Percentiles rank a stretch among this genome's conserved stretches.
These are phyloP conservation scores for Etheostoma cragini DNA, from an alignment of 2,113 vertebrate species.

Conservation along the genomic window DNA sequence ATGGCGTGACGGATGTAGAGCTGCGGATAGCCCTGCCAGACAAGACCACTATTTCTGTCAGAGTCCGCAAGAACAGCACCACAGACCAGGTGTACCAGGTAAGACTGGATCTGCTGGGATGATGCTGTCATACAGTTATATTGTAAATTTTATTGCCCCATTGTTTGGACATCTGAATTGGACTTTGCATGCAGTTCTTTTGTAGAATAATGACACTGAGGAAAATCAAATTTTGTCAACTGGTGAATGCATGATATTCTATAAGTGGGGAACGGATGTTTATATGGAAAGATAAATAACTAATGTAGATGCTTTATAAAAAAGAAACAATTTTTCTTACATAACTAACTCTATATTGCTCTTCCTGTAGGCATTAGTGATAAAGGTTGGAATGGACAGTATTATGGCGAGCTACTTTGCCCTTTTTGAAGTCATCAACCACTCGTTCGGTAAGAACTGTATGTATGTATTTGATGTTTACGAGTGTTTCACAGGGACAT, in stretches of 20 bases:
- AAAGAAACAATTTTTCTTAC: background rate
- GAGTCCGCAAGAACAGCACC: constrained; percentile 98
- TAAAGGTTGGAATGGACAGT: constrained; percentile 96
- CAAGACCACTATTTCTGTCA: constrained; percentile 90
- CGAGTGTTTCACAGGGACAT: background rate
- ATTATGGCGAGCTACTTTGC: constrained; percentile 96
- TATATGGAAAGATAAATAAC: too few relatives aligned
- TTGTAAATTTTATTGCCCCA: background rate
- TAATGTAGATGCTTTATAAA: background rate
- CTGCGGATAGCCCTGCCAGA: constrained; percentile 94
- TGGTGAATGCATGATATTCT: background rate
- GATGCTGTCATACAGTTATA: background rate
- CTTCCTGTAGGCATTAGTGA: constrained; percentile 87
- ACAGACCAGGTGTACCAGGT: constrained; percentile 99
- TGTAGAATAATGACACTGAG: background rate
- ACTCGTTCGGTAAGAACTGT: constrained; percentile 92
- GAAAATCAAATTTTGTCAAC: background rate
- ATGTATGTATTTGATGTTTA: background rate
- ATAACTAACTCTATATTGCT: constrained; percentile 5
- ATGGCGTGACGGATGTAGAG: constrained; percentile 94
- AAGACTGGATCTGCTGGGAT: constrained; percentile 28
- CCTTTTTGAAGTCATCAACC: constrained; percentile 97
- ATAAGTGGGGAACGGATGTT: background rate
- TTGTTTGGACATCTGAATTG: background rate
- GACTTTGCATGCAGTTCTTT: background rate